Percentiles rank a stretch among this genome's conserved stretches.
Evolutionary conservation across 2,113 vertebrate species (phyloP).

Genomic region (Cynopterus brachyotis): DNA sequence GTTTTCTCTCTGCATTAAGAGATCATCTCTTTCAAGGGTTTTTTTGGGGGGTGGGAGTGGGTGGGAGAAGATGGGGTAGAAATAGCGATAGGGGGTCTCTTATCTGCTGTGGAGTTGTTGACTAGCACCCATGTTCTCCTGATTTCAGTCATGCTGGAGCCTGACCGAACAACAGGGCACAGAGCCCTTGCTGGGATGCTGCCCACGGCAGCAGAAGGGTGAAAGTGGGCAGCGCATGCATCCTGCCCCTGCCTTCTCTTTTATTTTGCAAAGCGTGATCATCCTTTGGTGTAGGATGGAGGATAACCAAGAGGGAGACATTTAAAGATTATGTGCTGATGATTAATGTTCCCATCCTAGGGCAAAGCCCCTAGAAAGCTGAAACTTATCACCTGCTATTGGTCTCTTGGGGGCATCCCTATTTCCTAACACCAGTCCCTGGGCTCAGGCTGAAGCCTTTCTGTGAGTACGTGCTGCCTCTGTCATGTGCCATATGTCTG

Average conservation of each 20-base stretch:
- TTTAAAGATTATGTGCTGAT: background rate
- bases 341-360: background rate
- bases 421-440: background rate
- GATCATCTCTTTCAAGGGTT: background rate
- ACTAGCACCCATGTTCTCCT: background rate
- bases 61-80: background rate
- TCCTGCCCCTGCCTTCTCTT: background rate
- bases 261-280: background rate
- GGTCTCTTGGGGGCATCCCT: background rate
- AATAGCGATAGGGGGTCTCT: background rate
- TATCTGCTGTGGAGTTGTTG: background rate
- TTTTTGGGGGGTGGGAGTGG: background rate
- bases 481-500: background rate
- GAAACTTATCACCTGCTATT: rapidly evolving
- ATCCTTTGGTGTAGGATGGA: background rate
- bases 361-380: background rate
- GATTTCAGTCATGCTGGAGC: background rate
- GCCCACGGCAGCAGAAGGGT: background rate
- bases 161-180: background rate
- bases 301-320: background rate
- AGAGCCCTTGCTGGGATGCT: background rate
- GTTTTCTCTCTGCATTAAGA: background rate
- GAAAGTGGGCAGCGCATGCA: background rate
- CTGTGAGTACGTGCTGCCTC: background rate
- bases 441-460: background rate